Percentiles rank a stretch among this genome's conserved stretches.
phyloP scores from a whole-genome alignment of 2,113 vertebrate species.

The Hiodon tergisus region DNA sequence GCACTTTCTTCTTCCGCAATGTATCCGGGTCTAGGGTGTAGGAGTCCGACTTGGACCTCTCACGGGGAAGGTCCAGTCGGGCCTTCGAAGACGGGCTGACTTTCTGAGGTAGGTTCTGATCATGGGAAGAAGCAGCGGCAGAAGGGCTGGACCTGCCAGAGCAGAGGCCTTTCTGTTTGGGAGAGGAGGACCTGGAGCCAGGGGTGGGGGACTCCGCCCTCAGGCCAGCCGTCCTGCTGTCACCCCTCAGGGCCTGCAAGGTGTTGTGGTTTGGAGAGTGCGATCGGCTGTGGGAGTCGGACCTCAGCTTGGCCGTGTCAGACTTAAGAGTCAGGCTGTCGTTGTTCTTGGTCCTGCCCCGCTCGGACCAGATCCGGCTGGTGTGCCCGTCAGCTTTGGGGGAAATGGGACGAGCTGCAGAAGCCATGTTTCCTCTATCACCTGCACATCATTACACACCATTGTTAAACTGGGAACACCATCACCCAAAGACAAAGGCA shows the following conservation, averaged over 20 bases:
- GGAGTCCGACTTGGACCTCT: slow-evolving; percentile 95
- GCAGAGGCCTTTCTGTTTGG: slow-evolving; percentile 81
- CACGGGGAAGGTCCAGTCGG: slow-evolving; percentile 87
- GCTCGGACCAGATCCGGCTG: slow-evolving; percentile 72
- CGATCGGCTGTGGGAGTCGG: slow-evolving; percentile 93
- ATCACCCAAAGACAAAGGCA: not conserved
- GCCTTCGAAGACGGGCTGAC: slow-evolving; percentile 77
- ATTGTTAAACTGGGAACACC: slow-evolving; percentile 32
- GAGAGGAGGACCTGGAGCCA: slow-evolving; percentile 83
- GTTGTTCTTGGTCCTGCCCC: slow-evolving; percentile 72
- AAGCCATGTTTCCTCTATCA: slow-evolving; percentile 77
- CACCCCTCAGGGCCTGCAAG: slow-evolving; percentile 86
- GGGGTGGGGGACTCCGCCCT: slow-evolving; percentile 88
- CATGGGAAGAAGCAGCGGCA: slow-evolving; percentile 73
- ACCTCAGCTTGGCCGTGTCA: slow-evolving; percentile 86
- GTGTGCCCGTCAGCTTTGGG: slow-evolving; percentile 79
- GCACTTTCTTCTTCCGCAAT: slow-evolving; percentile 90
- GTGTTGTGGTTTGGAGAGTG: slow-evolving; percentile 97
- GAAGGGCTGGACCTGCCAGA: slow-evolving; percentile 76
- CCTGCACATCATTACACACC: slow-evolving; percentile 60
- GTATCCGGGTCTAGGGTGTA: slow-evolving; percentile 94
- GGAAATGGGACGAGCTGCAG: slow-evolving; percentile 68
- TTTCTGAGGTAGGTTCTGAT: slow-evolving; percentile 84
- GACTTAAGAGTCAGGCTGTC: slow-evolving; percentile 85
- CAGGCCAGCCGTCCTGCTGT: slow-evolving; percentile 73